These are phyloP conservation scores for Alviniconcha marisindica DNA, from an alignment of 1,140 invertebrate genomes.

Conservation along the genomic window DNA sequence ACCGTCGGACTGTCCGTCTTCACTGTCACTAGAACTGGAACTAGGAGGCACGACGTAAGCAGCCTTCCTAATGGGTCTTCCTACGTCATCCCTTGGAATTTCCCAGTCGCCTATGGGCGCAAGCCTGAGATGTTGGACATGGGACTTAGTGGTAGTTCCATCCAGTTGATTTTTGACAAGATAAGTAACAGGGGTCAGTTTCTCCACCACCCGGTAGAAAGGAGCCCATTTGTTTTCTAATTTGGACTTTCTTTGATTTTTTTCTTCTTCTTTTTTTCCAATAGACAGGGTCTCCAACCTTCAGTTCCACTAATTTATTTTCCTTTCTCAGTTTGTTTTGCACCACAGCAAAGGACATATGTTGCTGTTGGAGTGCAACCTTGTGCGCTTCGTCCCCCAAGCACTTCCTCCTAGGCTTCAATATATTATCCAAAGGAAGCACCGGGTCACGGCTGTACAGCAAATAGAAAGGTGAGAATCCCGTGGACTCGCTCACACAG, in stretches of 20 bases:
- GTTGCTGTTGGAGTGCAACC: slow-evolving; percentile 42
- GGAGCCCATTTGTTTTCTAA: no score
- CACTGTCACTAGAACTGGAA: no score
- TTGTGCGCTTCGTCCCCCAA: slow-evolving; percentile 37
- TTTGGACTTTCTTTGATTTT: no score
- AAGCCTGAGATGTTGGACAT: slow-evolving; percentile 30
- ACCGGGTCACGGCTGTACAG: slow-evolving; percentile 40
- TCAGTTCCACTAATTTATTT: neutral
- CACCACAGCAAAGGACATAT: slow-evolving; percentile 40
- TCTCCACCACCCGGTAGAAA: no score
- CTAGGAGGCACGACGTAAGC: neutral
- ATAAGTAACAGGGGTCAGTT: neutral
- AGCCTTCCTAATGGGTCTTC: no score
- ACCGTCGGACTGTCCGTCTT: no score
- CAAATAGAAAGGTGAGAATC: slow-evolving; percentile 38
- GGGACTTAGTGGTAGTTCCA: neutral
- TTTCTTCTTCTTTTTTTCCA: no score
- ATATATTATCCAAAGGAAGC: slow-evolving; percentile 43
- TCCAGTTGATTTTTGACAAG: slow-evolving; percentile 35
- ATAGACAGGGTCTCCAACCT: no score
- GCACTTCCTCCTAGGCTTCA: slow-evolving; percentile 39
- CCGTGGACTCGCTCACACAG: slow-evolving; percentile 28
- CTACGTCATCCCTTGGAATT: no score
- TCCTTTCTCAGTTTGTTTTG: slow-evolving; percentile 1
- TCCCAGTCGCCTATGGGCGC: slow-evolving; percentile 7